phyloP scores from a whole-genome alignment of 2,113 vertebrate species.

The Dromiciops gliroides region DNA sequence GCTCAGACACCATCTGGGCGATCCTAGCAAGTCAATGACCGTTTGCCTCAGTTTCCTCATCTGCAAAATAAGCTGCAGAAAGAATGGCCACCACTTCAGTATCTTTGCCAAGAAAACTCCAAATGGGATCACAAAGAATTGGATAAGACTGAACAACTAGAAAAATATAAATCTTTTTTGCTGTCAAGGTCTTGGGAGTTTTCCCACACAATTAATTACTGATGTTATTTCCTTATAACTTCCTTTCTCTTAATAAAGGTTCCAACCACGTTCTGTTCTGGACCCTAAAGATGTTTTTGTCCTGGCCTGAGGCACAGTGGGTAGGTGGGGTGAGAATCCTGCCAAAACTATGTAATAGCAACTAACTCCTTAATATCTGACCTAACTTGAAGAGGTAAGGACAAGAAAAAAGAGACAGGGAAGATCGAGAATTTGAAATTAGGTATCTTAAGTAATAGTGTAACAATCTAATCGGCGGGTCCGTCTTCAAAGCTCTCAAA shows the following conservation, averaged over 20 bases:
- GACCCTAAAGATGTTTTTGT: not conserved
- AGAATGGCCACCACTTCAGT: not conserved
- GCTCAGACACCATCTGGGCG: no score
- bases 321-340: not conserved
- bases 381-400: not conserved
- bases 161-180: not conserved
- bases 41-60: not conserved
- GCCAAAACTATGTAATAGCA: not conserved
- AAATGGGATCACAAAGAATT: no score
- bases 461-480: not conserved
- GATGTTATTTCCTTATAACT: not conserved
- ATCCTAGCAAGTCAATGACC: not conserved
- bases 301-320: not conserved
- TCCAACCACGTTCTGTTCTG: not conserved
- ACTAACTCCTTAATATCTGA: constrained; percentile 22
- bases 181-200: not conserved
- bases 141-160: not conserved
- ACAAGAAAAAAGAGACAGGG: not conserved
- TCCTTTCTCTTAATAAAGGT: not conserved
- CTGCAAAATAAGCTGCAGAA: not conserved
- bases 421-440: constrained; percentile 19
- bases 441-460: not conserved
- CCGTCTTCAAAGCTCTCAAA: constrained; percentile 7
- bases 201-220: not conserved
- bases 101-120: not conserved